Evolutionary conservation across 2,113 vertebrate genomes (phyloP).

Genomic region (Pholis gunnellus): DNA sequence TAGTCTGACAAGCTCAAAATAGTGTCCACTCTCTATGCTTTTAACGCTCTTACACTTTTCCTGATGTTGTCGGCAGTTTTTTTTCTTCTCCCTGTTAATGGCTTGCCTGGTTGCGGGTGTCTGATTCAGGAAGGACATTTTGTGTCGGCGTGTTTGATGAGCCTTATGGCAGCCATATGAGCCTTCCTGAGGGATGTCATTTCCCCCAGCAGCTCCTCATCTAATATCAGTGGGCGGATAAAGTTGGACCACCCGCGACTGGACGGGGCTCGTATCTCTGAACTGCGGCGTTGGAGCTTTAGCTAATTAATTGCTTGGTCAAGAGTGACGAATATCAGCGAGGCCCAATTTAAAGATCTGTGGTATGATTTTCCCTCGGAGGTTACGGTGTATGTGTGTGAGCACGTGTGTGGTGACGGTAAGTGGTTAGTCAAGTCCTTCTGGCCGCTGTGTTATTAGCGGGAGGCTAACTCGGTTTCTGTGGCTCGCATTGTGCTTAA

Average conservation of each 20-base stretch:
- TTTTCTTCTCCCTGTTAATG: constrained; percentile 36
- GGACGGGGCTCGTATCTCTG: constrained; percentile 31
- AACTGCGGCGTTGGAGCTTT: constrained; percentile 27
- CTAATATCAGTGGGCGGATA: constrained; percentile 31
- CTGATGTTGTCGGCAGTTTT: constrained; percentile 22
- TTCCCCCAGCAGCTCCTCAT: constrained; percentile 46
- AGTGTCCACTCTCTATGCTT: constrained; percentile 2
- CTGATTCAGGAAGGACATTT: constrained; percentile 63
- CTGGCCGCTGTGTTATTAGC: constrained; percentile 75
- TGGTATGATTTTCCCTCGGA: constrained; percentile 56
- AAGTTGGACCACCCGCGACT: constrained; percentile 63
- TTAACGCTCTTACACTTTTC: not conserved
- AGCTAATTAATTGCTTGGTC: constrained; percentile 70
- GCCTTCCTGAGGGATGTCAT: constrained; percentile 56
- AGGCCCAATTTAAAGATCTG: constrained; percentile 59
- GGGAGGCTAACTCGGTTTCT: constrained; percentile 75
- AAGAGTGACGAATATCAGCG: constrained; percentile 57
- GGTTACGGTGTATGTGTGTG: constrained; percentile 23
- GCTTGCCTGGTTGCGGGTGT: constrained; percentile 45
- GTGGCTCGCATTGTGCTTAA: constrained; percentile 80
- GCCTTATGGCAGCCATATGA: constrained; percentile 82
- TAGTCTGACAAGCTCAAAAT: not conserved
- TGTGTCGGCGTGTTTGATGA: constrained; percentile 74
- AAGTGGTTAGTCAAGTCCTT: constrained; percentile 68
- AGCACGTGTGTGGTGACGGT: not conserved